Conservation (phyloP, 2,113 vertebrate species). For the Hippocampus abdominalis region DNA sequence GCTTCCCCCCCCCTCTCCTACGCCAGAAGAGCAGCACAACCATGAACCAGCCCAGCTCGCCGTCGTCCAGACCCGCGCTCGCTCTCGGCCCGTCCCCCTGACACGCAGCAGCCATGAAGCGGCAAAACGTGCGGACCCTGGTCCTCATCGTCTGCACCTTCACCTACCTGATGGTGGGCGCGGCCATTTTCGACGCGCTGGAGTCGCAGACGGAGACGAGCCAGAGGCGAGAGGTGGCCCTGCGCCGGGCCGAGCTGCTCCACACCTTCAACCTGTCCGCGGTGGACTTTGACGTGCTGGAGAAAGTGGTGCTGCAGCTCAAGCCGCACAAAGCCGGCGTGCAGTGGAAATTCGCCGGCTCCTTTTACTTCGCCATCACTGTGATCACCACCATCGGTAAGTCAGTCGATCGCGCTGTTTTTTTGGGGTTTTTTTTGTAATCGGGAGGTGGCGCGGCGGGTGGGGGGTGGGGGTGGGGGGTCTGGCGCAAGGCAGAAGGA, state of each 20-base stretch:
- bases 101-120: slow-evolving; percentile 81
- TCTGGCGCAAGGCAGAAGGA: neutral
- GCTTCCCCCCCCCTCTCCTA: slow-evolving; percentile 21
- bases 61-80: slow-evolving; percentile 68
- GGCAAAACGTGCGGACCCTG: slow-evolving; percentile 92
- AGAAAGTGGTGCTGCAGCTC: slow-evolving; percentile 84
- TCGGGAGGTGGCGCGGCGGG: too few relatives aligned
- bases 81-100: slow-evolving; percentile 61
- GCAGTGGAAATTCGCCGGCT: slow-evolving; percentile 92
- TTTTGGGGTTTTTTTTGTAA: too few relatives aligned
- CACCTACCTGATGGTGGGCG: slow-evolving; percentile 91
- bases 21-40: slow-evolving; percentile 63
- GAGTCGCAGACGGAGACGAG: slow-evolving; percentile 83
- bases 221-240: slow-evolving; percentile 72
- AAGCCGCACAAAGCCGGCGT: slow-evolving; percentile 93
- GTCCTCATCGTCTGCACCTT: slow-evolving; percentile 92
- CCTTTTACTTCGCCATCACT: slow-evolving; percentile 97
- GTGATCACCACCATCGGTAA: slow-evolving; percentile 96
- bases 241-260: slow-evolving; percentile 72
- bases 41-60: slow-evolving; percentile 81
- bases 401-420: slow-evolving; percentile 23
- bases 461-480: too few relatives aligned
- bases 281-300: slow-evolving; percentile 79
- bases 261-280: slow-evolving; percentile 84
- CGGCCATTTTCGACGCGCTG: slow-evolving; percentile 89